Base-by-base conservation (phyloP, 2,797 vertebrate genomes). In the Varecia variegata region DNA sequence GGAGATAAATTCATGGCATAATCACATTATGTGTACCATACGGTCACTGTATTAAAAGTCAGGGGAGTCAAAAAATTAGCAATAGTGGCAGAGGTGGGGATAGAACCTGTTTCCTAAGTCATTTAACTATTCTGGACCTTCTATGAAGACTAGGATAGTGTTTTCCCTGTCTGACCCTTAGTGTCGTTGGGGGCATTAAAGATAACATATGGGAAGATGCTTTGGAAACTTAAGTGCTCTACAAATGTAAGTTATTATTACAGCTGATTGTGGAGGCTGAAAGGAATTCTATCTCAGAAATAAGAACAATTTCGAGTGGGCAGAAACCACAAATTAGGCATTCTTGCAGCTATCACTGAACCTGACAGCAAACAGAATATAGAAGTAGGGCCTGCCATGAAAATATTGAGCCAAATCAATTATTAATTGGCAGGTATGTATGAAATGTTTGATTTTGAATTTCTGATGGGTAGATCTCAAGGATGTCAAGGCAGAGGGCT, bases 291-390 rank as follows among this genome's bases (percentile, higher is more conserved):
- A 83, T 83, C 21, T 65, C 74, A 92, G 84, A 89, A 87, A 93
- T 89, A 79, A 94, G 17, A 67, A 96, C 65, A 70, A 35, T 93
- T 96, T 96, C 56, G 93, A 89, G 79, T 50, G 79, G 87, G 38
- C n/a, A 70, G 68, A 70, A 40, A 83, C 17, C 52, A 94, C 68
- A 96, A 91, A 89, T 95, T 87, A 96, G 77, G 38, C 82, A 93
- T 96, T 95, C 54, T 65, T 7, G 0, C 8, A 93, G 56, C 62
- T 27, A 60, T 93, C 77, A 94, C 79, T 95, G 56, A 93, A 76
- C 27, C 88, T 96, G 93, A 96, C 90, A 97, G 89, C 88, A 97
- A 97, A 96, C 82, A 93, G 96, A 96, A 97, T 97, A 71, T 20
- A 76, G 83, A 94, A 97, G 58, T 87, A 96, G 70, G 74, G 70